These are phyloP conservation scores for Trachemys scripta DNA, from an alignment of 2,113 vertebrate species.

Conservation along the genomic window DNA sequence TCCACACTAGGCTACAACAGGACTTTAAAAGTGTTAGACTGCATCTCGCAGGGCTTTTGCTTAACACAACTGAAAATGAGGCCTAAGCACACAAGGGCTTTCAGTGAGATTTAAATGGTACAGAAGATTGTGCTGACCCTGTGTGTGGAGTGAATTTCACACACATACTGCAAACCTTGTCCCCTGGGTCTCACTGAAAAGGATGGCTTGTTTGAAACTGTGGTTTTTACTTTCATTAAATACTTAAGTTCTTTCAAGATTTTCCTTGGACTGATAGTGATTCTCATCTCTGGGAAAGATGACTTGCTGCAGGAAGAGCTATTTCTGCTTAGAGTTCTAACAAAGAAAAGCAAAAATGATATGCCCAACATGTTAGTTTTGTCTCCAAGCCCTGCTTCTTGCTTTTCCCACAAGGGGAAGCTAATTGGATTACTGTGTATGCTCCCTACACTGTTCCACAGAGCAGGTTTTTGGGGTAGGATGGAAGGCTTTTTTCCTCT, in stretches of 20 bases:
- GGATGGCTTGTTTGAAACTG: neutral
- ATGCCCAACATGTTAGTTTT: neutral
- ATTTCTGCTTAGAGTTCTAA: neutral
- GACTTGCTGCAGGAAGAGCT: neutral
- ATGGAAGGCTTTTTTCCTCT: neutral
- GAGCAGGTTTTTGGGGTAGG: neutral
- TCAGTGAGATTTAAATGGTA: constrained; percentile 9
- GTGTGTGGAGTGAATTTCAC: neutral
- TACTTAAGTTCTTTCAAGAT: neutral
- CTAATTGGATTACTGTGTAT: neutral
- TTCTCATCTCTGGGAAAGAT: neutral
- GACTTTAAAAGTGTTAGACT: neutral
- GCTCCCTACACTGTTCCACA: neutral
- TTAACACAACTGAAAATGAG: neutral
- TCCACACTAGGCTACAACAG: neutral
- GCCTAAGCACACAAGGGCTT: neutral
- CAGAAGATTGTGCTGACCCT: neutral
- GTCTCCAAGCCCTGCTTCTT: neutral
- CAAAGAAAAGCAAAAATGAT: neutral
- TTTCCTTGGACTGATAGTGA: neutral
- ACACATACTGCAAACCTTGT: neutral
- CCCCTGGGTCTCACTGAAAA: neutral
- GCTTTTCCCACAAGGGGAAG: neutral
- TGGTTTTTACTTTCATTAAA: neutral
- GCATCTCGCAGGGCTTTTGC: neutral